phyloP scores from a whole-genome alignment of 2,888 invertebrate genomes.

The Drosophila atroscutellata region DNA sequence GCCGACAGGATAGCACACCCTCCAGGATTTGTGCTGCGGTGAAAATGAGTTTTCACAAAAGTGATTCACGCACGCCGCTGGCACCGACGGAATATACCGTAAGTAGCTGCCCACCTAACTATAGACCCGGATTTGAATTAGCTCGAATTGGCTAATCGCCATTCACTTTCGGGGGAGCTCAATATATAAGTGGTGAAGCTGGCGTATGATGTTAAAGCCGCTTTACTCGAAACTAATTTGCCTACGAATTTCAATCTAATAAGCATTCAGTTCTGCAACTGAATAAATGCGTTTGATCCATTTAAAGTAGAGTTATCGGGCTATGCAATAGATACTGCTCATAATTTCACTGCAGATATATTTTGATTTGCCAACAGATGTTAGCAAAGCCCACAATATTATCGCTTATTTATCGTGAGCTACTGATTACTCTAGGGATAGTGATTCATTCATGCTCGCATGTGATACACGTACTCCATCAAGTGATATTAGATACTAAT shows the following conservation, averaged over 20 bases:
- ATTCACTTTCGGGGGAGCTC: constrained; percentile 1
- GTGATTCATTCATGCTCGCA: constrained; percentile 6
- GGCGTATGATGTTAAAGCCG: not conserved
- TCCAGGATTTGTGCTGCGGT: constrained; percentile 41
- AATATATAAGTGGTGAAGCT: constrained; percentile 6
- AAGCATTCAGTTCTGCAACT: not conserved
- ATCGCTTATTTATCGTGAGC: constrained; percentile 1
- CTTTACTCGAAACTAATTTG: not conserved
- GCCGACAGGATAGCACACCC: constrained; percentile 54
- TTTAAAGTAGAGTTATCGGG: not conserved
- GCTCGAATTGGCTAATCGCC: constrained; percentile 18
- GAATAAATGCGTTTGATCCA: not conserved
- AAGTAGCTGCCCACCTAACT: constrained; percentile 66
- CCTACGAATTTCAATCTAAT: not conserved
- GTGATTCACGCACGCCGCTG: constrained; percentile 84
- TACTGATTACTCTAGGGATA: not conserved
- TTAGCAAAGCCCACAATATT: not conserved
- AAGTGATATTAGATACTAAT: constrained; percentile 31
- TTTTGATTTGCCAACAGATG: not conserved
- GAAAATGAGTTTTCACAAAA: constrained; percentile 85
- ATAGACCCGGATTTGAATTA: not conserved
- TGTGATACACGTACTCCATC: constrained; percentile 38
- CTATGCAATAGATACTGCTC: not conserved
- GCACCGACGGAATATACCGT: constrained; percentile 83
- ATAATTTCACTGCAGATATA: not conserved